Conservation (phyloP, 1,140 invertebrate genomes). For the Aphelenchoides besseyi region DNA sequence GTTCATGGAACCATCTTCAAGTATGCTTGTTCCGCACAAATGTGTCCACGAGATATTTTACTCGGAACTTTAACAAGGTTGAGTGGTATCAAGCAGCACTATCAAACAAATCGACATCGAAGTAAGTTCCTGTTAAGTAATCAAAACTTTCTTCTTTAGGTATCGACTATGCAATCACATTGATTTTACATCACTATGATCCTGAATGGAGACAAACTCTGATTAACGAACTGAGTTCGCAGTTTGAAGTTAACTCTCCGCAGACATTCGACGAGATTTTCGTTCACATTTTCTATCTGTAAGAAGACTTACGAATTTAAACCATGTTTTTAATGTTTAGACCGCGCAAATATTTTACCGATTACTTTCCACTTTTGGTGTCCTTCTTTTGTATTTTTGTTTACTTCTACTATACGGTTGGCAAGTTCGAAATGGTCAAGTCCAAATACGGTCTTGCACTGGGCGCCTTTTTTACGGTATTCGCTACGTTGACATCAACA, state of each 20-base stretch:
- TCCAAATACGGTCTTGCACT: constrained; percentile 85
- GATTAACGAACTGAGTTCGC: constrained; percentile 19
- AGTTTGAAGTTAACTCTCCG: constrained; percentile 42
- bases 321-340: constrained; percentile 29
- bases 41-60: constrained; percentile 50
- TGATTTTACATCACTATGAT: constrained; percentile 36
- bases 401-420: constrained; percentile 56
- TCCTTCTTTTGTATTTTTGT: constrained; percentile 48
- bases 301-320: neutral
- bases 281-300: constrained; percentile 53
- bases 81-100: constrained; percentile 48
- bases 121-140: constrained; percentile 35
- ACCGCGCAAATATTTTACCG: constrained; percentile 51
- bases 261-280: constrained; percentile 45
- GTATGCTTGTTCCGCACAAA: constrained; percentile 33
- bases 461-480: constrained; percentile 80
- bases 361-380: constrained; percentile 49
- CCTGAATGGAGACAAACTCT: constrained; percentile 30
- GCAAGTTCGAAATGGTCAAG: constrained; percentile 80
- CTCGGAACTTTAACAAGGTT: constrained; percentile 39
- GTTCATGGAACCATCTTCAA: constrained; percentile 44
- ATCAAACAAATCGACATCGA: constrained; percentile 53
- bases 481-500: constrained; percentile 84
- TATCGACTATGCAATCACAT: constrained; percentile 48
- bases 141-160: constrained; percentile 27